Base-by-base conservation (phyloP, 2,113 vertebrate genomes). In the Periophthalmodon schlosseri region DNA sequence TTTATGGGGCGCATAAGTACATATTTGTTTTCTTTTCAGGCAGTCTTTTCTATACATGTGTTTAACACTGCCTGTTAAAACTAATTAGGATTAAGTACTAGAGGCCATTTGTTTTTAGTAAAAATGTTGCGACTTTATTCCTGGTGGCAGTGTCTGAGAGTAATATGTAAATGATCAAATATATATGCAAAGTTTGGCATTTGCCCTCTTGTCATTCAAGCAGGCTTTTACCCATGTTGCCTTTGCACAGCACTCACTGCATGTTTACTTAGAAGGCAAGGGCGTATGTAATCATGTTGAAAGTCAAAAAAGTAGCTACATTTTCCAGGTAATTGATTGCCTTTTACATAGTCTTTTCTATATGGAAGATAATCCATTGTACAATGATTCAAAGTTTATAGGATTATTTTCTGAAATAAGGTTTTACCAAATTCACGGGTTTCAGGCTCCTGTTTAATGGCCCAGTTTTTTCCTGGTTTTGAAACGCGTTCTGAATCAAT, bases 271-370 rank as follows among this genome's bases (percentile, higher is more conserved):
- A 21, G 7, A 7, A 57, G 49, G 21, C 21, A 57, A 57, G 52
- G 54, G 20, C 54, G 11, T 21, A 12, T 57, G 3, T 12, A 2
- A 12, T 23, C 15, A 50, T 23, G 54, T 3, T 57, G 21, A n/a
- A 23, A 23, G 54, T 21, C 9, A 12, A n/a, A n/a, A 10, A 57
- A 10, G 2, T 57, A 23, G 20, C 54, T 57, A 21, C 54, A 57
- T 23, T n/a, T 4, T 11, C 54, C n/a, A 15, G 73, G 79, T 78
- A 63, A 75, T 69, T 64, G 65, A 65, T 33, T 58, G 52, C 66
- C 64, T 66, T 60, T 69, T 44, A 75, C 49, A 63, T 78, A 12
- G 49, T 16, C 4, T 67, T 72, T 57, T 46, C 18, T 24, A n/a
- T 18, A 36, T 21, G 0, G 0, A 21, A 69, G 33, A 79, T 63